phyloP scores from a whole-genome alignment of 2,113 vertebrate species.

The Malurus cyaneus region DNA sequence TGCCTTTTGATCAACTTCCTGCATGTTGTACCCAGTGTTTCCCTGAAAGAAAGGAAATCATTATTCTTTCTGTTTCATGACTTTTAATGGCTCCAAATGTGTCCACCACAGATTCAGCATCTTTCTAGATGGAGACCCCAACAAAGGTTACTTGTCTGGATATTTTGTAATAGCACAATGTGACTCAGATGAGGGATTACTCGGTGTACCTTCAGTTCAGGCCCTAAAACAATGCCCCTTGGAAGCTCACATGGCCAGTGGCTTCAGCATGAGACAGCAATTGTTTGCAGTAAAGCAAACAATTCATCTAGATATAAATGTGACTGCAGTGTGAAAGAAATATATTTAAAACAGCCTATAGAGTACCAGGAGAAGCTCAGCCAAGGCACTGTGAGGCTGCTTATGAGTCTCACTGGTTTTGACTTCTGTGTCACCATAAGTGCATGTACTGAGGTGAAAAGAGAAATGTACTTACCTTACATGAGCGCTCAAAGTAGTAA shows the following conservation, averaged over 20 bases:
- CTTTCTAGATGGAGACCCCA: background rate
- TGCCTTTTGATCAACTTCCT: background rate
- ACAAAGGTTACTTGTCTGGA: conserved; percentile 32
- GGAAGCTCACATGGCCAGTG: background rate
- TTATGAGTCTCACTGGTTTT: background rate
- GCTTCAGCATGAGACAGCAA: background rate
- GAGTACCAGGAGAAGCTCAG: background rate
- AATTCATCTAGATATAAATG: background rate
- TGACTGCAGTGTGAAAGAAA: background rate
- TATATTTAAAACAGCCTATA: background rate
- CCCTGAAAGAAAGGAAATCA: background rate
- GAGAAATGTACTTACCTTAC: background rate
- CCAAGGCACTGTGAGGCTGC: background rate
- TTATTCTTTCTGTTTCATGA: background rate
- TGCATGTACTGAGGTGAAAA: background rate
- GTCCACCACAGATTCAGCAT: background rate
- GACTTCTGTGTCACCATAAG: background rate
- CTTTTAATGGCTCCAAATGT: background rate
- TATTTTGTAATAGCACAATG: conserved; percentile 3
- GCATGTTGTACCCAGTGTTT: background rate
- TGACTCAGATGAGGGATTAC: conserved; percentile 18
- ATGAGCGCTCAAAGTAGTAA: accelerated
- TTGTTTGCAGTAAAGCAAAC: background rate
- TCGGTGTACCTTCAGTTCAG: background rate
- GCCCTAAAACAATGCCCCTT: background rate